phyloP scores from a whole-genome alignment of 2,888 invertebrate species.

The Hyles lineata region DNA sequence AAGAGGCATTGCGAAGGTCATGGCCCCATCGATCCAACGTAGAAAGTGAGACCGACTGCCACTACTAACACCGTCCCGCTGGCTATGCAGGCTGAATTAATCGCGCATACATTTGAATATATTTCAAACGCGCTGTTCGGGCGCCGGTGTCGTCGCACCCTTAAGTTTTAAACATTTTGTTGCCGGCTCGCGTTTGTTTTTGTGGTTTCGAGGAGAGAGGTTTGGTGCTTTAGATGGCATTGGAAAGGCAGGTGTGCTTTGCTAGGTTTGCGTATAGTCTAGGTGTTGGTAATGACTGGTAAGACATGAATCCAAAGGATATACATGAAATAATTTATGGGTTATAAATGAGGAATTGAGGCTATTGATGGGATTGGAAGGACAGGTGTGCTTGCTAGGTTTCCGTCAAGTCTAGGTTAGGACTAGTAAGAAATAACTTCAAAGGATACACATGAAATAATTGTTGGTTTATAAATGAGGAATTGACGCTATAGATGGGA shows the following conservation, averaged over 20 bases:
- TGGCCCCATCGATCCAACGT: conserved; percentile 83
- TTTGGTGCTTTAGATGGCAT: background rate
- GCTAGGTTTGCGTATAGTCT: too few species aligned
- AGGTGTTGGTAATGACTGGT: too few species aligned
- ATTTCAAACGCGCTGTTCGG: conserved; percentile 75
- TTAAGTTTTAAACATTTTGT: conserved; percentile 82
- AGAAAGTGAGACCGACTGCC: conserved; percentile 84
- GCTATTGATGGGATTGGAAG: background rate
- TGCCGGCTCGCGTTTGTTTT: conserved; percentile 44
- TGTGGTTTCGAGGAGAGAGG: background rate
- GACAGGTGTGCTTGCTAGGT: background rate
- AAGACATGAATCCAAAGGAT: too few species aligned
- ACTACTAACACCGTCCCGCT: conserved; percentile 84
- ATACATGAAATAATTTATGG: too few species aligned
- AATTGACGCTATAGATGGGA: background rate
- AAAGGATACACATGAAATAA: too few species aligned
- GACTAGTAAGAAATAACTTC: too few species aligned
- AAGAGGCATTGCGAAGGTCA: conserved; percentile 83
- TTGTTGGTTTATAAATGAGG: too few species aligned
- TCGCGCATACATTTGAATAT: conserved; percentile 86
- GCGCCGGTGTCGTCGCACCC: conserved; percentile 79
- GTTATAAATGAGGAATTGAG: too few species aligned
- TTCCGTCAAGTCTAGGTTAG: too few species aligned
- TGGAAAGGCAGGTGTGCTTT: background rate
- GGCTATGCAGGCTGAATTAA: conserved; percentile 86